A percentile compares a stretch with the other conserved stretches of the same genome.
Evolutionary conservation across 2,113 vertebrate genomes (phyloP).

Genomic region (Lichenostomus cassidix): DNA sequence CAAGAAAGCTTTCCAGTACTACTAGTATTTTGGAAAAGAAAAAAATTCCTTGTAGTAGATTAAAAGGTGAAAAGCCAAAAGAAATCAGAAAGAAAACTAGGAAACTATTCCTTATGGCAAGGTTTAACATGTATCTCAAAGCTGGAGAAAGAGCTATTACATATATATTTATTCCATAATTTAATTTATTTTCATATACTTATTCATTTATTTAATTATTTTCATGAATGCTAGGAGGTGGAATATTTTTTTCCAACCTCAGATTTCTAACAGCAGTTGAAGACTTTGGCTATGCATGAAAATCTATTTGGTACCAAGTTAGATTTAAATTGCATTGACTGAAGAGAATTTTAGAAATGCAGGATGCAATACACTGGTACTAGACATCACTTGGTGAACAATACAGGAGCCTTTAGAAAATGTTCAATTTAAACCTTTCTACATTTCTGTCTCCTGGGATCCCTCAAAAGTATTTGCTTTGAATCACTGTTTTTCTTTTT

Average conservation of each 20-base stretch:
- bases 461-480: not conserved
- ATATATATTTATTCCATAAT: not conserved
- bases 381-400: not conserved
- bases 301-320: not conserved
- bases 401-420: not conserved
- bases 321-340: not conserved
- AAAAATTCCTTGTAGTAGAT: constrained; percentile 38
- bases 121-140: not conserved
- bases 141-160: not conserved
- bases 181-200: not conserved
- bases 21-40: constrained; percentile 52
- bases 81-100: constrained; percentile 5
- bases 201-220: not conserved
- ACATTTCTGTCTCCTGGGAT: not conserved
- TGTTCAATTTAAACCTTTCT: not conserved
- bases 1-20: constrained; percentile 56
- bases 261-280: not conserved
- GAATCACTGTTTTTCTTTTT: not conserved
- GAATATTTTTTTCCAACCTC: not conserved
- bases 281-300: not conserved
- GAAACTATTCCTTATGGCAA: constrained; percentile 2
- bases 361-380: not conserved
- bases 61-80: constrained; percentile 53
- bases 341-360: not conserved
- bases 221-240: not conserved